Base-by-base conservation (phyloP, 2,797 vertebrate genomes). In the Tenualosa thibaudeaui region DNA sequence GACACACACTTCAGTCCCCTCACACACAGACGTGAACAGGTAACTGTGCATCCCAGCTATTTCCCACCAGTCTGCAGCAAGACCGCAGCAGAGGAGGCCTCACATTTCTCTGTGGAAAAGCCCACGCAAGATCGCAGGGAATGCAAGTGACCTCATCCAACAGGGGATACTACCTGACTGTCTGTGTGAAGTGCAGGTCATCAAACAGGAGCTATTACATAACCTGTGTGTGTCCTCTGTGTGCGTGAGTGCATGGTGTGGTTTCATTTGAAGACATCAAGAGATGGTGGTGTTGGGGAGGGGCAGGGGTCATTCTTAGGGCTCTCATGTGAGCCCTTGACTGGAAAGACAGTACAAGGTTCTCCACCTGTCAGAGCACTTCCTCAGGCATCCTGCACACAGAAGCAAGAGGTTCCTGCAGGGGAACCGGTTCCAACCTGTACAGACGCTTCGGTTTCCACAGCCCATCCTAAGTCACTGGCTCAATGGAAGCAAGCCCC, bases 341-440 rank as follows among this genome's bases (percentile, higher is more conserved):
- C 68, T 37, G 40, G 68, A 31, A 37, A 75, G 31, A 75, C 3
- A 19, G 68, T 40, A 15, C 3, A 5, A 78, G 19, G 17, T 22
- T 40, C 71, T 78, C 7, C 68, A 17, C 68, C 5, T 8, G 68
- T 40, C 6, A 5, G 40, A 19, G 37, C 71, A 78, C 40, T 6
- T 85, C 62, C 88, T 88, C 90, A 62, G 84, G 54, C 87, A 89
- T 89, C 83, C 31, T 87, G 50, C 9, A 2, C 5, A 43, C 40
- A 78, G 8, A 43, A 78, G 71, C 71, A 78, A 40, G 2, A 22
- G 71, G 37, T 46, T 46, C 40, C 71, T 46, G 87, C 88, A 83
- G 85, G 90, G 88, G 87, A 93, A 94, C 93, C 92, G 94, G 94
- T 94, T 93, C 81, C 88, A 93, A 95, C 94, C 93, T 94, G 94